Conservation (phyloP, 1,140 invertebrate genomes). For the Oryctes rhinoceros region DNA sequence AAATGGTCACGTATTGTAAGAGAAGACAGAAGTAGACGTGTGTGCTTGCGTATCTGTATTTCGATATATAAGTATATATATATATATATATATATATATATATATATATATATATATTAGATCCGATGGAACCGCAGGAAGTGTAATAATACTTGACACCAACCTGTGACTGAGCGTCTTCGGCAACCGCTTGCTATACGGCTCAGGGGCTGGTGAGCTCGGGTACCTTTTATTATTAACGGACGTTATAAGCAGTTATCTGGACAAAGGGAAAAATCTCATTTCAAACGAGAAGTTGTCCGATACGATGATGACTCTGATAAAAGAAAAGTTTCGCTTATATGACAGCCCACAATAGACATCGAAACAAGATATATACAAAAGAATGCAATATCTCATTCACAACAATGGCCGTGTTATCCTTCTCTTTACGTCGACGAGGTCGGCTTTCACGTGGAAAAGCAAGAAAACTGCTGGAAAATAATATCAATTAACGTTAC, state of each 20-base stretch:
- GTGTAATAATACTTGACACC: constrained; percentile 49
- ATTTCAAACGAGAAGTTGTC: constrained; percentile 49
- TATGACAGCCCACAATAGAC: constrained; percentile 43
- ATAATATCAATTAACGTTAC: constrained; percentile 29
- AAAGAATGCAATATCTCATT: constrained; percentile 35
- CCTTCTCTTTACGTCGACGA: background rate
- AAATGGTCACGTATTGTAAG: background rate
- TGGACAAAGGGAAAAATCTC: constrained; percentile 52
- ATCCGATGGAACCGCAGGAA: constrained; percentile 35
- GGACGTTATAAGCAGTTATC: constrained; percentile 50
- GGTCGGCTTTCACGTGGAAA: background rate
- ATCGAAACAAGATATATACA: constrained; percentile 41
- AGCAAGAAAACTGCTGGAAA: constrained; percentile 25
- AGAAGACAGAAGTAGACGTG: background rate
- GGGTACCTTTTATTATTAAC: constrained; percentile 50
- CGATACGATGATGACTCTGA: constrained; percentile 42
- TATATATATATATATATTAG: background rate
- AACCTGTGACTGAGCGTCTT: constrained; percentile 48
- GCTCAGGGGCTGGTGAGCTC: background rate
- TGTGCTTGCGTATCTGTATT: background rate
- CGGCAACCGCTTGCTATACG: constrained; percentile 44
- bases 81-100: background rate
- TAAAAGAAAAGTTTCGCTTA: constrained; percentile 45
- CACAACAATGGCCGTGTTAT: constrained; percentile 19
- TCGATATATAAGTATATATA: no score